Base-by-base conservation (phyloP, 2,888 invertebrate species). In the Temnothorax unifasciatus region DNA sequence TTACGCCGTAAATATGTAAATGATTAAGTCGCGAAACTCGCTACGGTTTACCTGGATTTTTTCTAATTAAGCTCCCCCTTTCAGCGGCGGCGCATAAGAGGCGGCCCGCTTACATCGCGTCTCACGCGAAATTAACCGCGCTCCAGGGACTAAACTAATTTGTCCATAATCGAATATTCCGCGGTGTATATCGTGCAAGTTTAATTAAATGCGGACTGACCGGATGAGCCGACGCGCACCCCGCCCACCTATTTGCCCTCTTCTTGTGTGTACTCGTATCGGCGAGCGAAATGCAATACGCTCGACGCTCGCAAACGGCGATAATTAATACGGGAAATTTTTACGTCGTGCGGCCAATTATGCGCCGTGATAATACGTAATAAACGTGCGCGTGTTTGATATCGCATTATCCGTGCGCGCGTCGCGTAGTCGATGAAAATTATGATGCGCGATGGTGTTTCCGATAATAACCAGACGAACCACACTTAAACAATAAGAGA, bases 141-240 rank as follows among this genome's bases (percentile, higher is more conserved):
- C 88, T 87, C 87, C 89, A 86, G 88, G 87, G 87, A 90, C 87
- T 90, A 91, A 89, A 88, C 89, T 90, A 91, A 91, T 91, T 91
- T 91, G 91, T 90, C 89, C 88, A 88, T 91, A 90, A 91, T 91
- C 90, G 90, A 90, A 91, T 91, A 89, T 91, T 87, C 66, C 90
- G 86, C 89, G 87, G 90, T n/a, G n/a, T 90, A 89, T 89, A 90
- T 91, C 90, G 88, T 87, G 88, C 88, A 89, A 90, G 90, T 91
- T 91, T 91, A 91, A 91, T 91, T 91, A 91, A 91, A 91, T 91
- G 88, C 89, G 88, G 90, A 90, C 86, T 87, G 88, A 87, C 91
- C 91, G 90, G 88, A 87, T 88, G 90, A 81, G 85, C 52, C 86
- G 38, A 81, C 50, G 63, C 75, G 25, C 79, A 81, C 59, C 25